Evolutionary conservation across 2,888 invertebrate species (phyloP).

Genomic region (Luffia ferchaultella): DNA sequence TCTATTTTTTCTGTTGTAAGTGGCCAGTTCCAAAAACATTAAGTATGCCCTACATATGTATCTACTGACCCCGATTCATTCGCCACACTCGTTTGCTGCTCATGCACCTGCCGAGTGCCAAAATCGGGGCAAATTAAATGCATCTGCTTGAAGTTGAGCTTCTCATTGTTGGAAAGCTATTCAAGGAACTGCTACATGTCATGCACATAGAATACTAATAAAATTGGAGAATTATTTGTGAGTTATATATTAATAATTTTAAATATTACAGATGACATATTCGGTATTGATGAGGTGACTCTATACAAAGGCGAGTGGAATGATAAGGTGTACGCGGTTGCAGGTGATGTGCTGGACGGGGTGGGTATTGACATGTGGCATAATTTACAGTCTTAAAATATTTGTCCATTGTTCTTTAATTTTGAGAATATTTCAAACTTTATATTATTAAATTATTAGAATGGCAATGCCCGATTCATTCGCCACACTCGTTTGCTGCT

Average conservation of each 20-base stretch:
- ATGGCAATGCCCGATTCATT: constrained; percentile 39
- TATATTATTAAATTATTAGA: too few relatives aligned
- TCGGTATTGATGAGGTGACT: constrained; percentile 93
- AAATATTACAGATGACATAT: constrained; percentile 84
- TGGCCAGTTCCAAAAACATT: too few relatives aligned
- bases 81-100: neutral
- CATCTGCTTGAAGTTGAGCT: neutral
- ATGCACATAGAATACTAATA: neutral
- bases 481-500: constrained; percentile 56
- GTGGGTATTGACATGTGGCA: too few relatives aligned
- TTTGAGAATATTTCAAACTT: too few relatives aligned
- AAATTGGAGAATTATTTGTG: neutral
- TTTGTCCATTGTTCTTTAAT: too few relatives aligned
- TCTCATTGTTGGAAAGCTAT: neutral
- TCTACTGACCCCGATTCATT: too few relatives aligned
- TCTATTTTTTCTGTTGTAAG: too few relatives aligned
- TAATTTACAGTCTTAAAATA: too few relatives aligned
- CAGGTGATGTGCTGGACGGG: constrained; percentile 94
- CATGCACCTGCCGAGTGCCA: neutral
- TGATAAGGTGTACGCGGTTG: constrained; percentile 88
- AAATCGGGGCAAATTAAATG: neutral
- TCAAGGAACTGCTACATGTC: neutral
- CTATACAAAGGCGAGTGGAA: constrained; percentile 88
- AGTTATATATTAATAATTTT: too few relatives aligned
- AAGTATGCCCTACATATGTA: too few relatives aligned